These are phyloP conservation scores for Gallinago paraguaiae DNA, from an alignment of 2,113 vertebrate genomes.

Conservation along the genomic window DNA sequence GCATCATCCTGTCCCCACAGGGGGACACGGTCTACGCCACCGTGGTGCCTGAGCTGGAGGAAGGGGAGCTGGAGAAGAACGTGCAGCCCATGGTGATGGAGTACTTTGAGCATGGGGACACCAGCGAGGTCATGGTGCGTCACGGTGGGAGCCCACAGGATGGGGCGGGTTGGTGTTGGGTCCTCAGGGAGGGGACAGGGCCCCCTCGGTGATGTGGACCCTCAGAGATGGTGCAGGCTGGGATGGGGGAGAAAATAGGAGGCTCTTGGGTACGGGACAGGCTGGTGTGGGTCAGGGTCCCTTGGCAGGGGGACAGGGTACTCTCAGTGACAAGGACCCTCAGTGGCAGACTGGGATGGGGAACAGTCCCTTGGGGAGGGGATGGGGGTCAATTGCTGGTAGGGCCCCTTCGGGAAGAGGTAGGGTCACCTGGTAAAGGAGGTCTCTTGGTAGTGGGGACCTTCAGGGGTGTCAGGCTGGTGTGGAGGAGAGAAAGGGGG, in stretches of 20 bases:
- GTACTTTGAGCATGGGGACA: slow-evolving; percentile 89
- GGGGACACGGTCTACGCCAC: slow-evolving; percentile 85
- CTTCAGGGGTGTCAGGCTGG: not conserved
- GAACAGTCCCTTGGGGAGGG: not conserved
- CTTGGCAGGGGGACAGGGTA: not conserved
- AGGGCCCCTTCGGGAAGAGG: not conserved
- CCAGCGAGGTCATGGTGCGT: slow-evolving; percentile 83
- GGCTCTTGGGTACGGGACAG: not conserved
- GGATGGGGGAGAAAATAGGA: not conserved
- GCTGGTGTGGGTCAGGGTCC: too few relatives aligned
- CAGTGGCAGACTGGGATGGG: not conserved
- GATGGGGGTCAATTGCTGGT: not conserved
- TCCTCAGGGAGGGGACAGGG: not conserved
- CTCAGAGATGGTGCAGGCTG: not conserved
- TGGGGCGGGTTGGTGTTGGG: not conserved
- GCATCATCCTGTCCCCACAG: slow-evolving; percentile 15
- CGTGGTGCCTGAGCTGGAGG: slow-evolving; percentile 84
- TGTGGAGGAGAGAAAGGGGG: not conserved
- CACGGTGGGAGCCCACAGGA: not conserved
- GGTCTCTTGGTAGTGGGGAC: too few relatives aligned
- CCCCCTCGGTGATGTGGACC: not conserved
- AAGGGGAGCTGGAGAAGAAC: slow-evolving; percentile 81
- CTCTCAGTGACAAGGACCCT: not conserved
- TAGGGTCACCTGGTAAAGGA: too few relatives aligned
- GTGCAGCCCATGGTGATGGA: slow-evolving; percentile 87